These are phyloP conservation scores for Papilio dardanus DNA, from an alignment of 1,140 invertebrate genomes.

Conservation along the genomic window DNA sequence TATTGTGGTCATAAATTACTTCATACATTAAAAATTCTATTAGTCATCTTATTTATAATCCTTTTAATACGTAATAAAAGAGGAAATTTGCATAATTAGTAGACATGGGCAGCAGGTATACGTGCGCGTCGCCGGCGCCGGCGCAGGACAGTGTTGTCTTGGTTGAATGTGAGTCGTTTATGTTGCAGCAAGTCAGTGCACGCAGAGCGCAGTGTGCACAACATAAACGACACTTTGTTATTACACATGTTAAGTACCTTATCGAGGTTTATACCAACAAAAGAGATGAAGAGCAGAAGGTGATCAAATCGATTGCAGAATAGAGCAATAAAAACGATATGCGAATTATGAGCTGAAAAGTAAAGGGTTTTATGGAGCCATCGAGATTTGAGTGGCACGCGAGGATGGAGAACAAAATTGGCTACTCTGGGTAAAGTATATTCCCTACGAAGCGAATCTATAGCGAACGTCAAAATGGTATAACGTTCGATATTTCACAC, in stretches of 20 bases:
- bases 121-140: neutral
- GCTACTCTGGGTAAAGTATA: no score
- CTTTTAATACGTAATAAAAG: conserved; percentile 20
- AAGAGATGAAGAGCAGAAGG: neutral
- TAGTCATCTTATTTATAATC: conserved; percentile 17
- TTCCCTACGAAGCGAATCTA: no score
- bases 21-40: neutral
- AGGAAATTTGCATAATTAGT: conserved; percentile 23
- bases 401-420: no score
- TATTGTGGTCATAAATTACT: conserved; percentile 4
- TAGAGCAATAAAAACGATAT: conserved; percentile 16
- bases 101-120: neutral
- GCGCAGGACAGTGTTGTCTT: neutral
- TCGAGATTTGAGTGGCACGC: neutral
- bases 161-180: neutral
- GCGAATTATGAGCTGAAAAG: neutral
- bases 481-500: no score
- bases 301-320: neutral
- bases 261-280: neutral
- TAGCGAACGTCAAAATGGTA: no score
- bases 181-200: neutral
- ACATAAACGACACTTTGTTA: neutral
- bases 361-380: no score
- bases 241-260: neutral
- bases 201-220: neutral